These are phyloP conservation scores for Bolinopsis microptera DNA, from an alignment of 37 sponge, comb jelly and placozoan genomes.

Conservation along the genomic window DNA sequence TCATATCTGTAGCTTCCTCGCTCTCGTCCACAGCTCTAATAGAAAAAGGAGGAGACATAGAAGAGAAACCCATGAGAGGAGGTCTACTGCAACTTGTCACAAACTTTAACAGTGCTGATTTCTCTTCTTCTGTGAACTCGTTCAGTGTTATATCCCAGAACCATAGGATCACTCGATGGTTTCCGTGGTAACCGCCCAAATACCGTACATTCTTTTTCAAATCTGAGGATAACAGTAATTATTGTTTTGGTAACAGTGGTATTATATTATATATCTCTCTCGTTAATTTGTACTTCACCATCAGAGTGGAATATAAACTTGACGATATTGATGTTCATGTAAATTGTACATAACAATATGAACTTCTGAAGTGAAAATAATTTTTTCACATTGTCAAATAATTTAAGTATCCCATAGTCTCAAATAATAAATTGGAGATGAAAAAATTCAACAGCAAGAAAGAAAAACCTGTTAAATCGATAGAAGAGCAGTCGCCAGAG, in stretches of 20 bases:
- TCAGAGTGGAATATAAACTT: no score
- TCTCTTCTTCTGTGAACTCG: slow-evolving; percentile 82
- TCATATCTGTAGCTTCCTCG: slow-evolving; percentile 74
- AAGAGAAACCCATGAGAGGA: slow-evolving; percentile 89
- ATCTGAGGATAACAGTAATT: background rate
- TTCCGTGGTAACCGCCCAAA: slow-evolving; percentile 90
- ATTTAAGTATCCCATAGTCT: no score
- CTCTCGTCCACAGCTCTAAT: slow-evolving; percentile 83
- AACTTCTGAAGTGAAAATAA: no score
- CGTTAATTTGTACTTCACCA: no score
- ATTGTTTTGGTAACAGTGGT: no score
- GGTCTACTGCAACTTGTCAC: slow-evolving; percentile 97
- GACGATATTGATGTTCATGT: no score
- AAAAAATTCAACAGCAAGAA: no score
- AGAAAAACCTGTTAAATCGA: slow-evolving; percentile 67
- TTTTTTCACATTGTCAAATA: no score
- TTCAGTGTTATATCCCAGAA: slow-evolving; percentile 93
- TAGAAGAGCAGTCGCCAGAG: slow-evolving; percentile 82
- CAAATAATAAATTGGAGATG: no score
- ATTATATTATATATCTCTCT: no score
- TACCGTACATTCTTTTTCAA: slow-evolving; percentile 80
- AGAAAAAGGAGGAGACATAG: slow-evolving; percentile 86
- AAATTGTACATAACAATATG: no score
- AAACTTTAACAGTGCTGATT: slow-evolving; percentile 90
- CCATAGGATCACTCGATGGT: slow-evolving; percentile 89